phyloP scores from a whole-genome alignment of 2,113 vertebrate genomes.

The Sylvietta virens region DNA sequence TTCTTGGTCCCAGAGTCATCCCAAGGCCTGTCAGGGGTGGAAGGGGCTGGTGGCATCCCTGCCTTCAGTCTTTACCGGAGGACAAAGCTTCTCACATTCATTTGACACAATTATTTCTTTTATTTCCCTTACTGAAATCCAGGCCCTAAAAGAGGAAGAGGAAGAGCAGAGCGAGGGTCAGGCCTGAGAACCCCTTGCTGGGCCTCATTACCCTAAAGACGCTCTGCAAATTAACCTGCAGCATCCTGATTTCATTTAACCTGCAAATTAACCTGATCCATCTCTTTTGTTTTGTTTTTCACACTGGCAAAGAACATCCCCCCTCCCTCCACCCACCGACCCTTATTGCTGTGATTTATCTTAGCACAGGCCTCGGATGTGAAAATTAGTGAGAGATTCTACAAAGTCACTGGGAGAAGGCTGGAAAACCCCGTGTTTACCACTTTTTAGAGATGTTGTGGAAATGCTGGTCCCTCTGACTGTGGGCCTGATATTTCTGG shows the following conservation, averaged over 20 bases:
- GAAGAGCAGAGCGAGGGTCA: fast-evolving
- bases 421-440: not conserved
- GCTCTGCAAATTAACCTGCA: not conserved
- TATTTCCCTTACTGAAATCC: not conserved
- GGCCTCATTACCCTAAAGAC: not conserved
- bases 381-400: not conserved
- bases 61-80: not conserved
- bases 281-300: not conserved
- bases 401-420: not conserved
- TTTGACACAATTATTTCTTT: not conserved
- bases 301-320: too few species aligned
- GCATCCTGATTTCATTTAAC: not conserved
- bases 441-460: not conserved
- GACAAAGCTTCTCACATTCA: not conserved
- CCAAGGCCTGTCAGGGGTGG: not conserved
- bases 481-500: too few species aligned
- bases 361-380: not conserved
- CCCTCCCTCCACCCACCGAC: fast-evolving
- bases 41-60: not conserved
- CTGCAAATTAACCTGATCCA: not conserved
- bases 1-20: not conserved
- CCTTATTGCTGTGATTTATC: not conserved
- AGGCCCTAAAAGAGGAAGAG: not conserved
- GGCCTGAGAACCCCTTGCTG: not conserved
- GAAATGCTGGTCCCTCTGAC: not conserved